Conservation (phyloP, 2,888 invertebrate genomes). For the Bellardia bayeri region DNA sequence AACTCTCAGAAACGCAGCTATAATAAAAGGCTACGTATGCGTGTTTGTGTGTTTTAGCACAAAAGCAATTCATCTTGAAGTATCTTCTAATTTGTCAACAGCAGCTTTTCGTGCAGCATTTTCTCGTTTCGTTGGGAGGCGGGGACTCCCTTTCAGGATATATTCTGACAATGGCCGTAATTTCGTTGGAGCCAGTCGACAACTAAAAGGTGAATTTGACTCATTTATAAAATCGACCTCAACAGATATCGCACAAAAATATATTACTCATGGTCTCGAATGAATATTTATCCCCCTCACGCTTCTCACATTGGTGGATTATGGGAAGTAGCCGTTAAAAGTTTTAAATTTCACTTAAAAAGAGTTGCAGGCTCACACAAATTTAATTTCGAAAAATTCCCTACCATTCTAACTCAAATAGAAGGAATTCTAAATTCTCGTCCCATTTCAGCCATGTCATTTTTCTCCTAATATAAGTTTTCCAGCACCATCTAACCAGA, state of each 20-base stretch:
- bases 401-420: conserved; percentile 42
- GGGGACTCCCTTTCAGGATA: conserved; percentile 26
- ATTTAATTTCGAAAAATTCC: conserved; percentile 53
- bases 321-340: conserved; percentile 54
- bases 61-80: conserved; percentile 33
- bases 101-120: conserved; percentile 34
- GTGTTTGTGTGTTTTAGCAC: conserved; percentile 16
- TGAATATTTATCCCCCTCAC: conserved; percentile 56
- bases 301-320: conserved; percentile 58
- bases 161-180: conserved; percentile 11
- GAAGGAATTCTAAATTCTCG: conserved; percentile 49
- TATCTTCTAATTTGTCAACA: conserved; percentile 19
- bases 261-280: conserved; percentile 37
- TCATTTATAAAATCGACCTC: not conserved
- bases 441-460: conserved; percentile 41
- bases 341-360: conserved; percentile 52
- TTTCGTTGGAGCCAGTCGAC: conserved; percentile 10
- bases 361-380: conserved; percentile 9
- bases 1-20: not conserved
- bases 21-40: not conserved
- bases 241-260: conserved; percentile 20
- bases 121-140: conserved; percentile 30
- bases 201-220: not conserved
- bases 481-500: not conserved
- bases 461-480: conserved; percentile 21